These are phyloP conservation scores for Drosophila mimetica DNA, from an alignment of 2,888 invertebrate species.

Conservation along the genomic window DNA sequence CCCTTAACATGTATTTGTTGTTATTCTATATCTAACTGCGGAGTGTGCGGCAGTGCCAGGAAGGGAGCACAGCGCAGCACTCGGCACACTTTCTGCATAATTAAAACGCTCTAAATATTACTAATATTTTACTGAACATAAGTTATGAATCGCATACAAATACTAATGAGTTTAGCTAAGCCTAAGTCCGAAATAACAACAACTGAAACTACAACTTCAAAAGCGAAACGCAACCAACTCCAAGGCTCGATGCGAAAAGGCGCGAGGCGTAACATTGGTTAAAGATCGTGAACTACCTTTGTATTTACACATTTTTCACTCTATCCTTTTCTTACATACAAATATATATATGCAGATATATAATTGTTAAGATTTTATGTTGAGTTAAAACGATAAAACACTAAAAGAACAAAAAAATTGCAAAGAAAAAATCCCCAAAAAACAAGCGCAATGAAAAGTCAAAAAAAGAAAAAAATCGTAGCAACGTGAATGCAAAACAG, in stretches of 20 bases:
- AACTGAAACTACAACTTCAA: slow-evolving; percentile 42
- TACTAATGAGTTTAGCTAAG: slow-evolving; percentile 62
- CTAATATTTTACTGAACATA: slow-evolving; percentile 73
- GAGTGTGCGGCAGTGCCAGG: slow-evolving; percentile 11
- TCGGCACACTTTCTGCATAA: slow-evolving; percentile 25
- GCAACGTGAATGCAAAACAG: slow-evolving; percentile 68
- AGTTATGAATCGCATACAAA: slow-evolving; percentile 65
- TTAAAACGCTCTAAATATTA: slow-evolving; percentile 75
- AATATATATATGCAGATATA: slow-evolving; percentile 37
- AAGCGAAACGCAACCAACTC: slow-evolving; percentile 36
- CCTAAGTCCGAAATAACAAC: slow-evolving; percentile 48
- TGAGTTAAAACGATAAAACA: slow-evolving; percentile 66
- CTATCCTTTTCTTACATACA: slow-evolving; percentile 64
- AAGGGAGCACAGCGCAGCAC: slow-evolving; percentile 13
- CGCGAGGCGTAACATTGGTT: slow-evolving; percentile 38
- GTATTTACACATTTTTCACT: slow-evolving; percentile 72
- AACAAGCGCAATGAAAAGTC: slow-evolving; percentile 60
- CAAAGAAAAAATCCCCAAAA: slow-evolving; percentile 57
- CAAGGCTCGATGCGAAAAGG: slow-evolving; percentile 48
- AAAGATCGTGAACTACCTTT: slow-evolving; percentile 59
- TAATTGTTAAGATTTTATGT: slow-evolving; percentile 68
- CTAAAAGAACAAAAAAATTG: slow-evolving; percentile 69
- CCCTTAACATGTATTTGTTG: slow-evolving; percentile 66
- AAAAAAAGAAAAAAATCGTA: slow-evolving; percentile 61
- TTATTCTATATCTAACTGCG: slow-evolving; percentile 63